These are phyloP conservation scores for Cariama cristata DNA, from an alignment of 2,113 vertebrate species.

Conservation along the genomic window DNA sequence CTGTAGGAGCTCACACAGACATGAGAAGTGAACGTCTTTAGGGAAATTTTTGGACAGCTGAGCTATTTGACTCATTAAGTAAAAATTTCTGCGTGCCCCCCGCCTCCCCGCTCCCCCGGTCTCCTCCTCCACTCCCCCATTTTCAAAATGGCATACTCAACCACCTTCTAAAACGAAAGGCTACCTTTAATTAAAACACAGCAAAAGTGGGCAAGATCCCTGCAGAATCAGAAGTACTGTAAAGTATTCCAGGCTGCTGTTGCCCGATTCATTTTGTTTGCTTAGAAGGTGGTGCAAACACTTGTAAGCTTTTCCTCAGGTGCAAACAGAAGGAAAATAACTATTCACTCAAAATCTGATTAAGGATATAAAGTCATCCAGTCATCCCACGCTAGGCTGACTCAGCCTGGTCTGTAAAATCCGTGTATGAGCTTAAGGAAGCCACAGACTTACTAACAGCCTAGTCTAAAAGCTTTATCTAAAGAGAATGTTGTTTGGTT, in stretches of 20 bases:
- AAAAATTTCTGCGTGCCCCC: neutral
- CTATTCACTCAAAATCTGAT: slow-evolving; percentile 34
- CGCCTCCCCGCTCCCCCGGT: fast-evolving
- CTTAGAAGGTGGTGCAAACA: slow-evolving; percentile 28
- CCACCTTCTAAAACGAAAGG: neutral
- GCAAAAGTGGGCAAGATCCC: neutral
- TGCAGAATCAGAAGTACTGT: neutral
- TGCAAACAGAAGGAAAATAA: slow-evolving; percentile 57
- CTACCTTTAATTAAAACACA: neutral
- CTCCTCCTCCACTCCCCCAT: neutral
- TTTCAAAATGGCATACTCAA: neutral
- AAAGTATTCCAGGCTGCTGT: neutral
- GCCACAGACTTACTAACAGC: slow-evolving; percentile 11
- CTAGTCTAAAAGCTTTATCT: slow-evolving; percentile 15
- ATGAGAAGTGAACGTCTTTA: neutral
- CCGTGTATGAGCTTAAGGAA: slow-evolving; percentile 25
- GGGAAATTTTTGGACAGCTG: slow-evolving; percentile 31
- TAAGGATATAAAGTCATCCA: slow-evolving; percentile 53
- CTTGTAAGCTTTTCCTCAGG: slow-evolving; percentile 60
- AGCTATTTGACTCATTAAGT: slow-evolving; percentile 7
- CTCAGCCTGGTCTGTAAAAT: slow-evolving; percentile 51
- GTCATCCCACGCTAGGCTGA: slow-evolving; percentile 48
- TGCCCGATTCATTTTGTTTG: neutral
- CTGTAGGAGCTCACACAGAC: slow-evolving; percentile 30
- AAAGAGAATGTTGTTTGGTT: slow-evolving; percentile 7